These are phyloP conservation scores for Plutella xylostella DNA, from an alignment of 2,888 invertebrate species.

Conservation along the genomic window DNA sequence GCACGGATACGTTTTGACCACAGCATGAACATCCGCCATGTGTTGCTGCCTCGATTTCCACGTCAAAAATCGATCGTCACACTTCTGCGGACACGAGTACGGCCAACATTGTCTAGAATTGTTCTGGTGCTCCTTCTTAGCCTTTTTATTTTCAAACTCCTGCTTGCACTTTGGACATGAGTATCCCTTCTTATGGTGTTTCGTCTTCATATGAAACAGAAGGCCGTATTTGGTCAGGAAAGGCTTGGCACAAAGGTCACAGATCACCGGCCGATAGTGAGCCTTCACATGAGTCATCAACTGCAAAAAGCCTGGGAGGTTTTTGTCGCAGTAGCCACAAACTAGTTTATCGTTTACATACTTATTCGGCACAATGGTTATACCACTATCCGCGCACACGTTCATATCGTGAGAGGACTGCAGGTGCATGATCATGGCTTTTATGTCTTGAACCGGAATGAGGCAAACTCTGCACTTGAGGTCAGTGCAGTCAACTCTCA, in stretches of 20 bases:
- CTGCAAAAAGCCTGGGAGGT: conserved; percentile 38
- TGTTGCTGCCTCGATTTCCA: conserved; percentile 7
- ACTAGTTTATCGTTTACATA: conserved; percentile 36
- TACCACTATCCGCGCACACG: conserved; percentile 12
- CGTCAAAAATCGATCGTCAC: conserved; percentile 33
- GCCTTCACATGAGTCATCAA: conserved; percentile 48
- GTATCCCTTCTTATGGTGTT: too few relatives aligned
- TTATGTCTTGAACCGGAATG: conserved; percentile 7
- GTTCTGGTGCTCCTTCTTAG: conserved; percentile 30
- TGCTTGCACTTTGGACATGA: conserved; percentile 31
- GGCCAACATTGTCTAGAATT: conserved; percentile 33
- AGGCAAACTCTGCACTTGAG: conserved; percentile 1
- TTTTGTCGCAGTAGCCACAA: conserved; percentile 34
- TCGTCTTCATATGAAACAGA: conserved; percentile 26
- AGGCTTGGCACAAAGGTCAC: conserved; percentile 50
- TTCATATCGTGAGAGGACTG: conserved; percentile 10
- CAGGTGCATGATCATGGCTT: conserved; percentile 15
- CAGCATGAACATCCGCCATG: too few relatives aligned
- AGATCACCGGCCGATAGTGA: conserved; percentile 48
- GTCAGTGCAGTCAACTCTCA: conserved; percentile 2
- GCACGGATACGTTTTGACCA: too few relatives aligned
- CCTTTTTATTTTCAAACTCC: conserved; percentile 28
- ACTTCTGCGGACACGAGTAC: conserved; percentile 33
- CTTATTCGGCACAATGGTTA: conserved; percentile 19
- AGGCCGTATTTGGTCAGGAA: conserved; percentile 42